Percentiles rank a stretch among this genome's conserved stretches.
Evolutionary conservation across 2,113 vertebrate species (phyloP).

Genomic region (Clupea harengus): DNA sequence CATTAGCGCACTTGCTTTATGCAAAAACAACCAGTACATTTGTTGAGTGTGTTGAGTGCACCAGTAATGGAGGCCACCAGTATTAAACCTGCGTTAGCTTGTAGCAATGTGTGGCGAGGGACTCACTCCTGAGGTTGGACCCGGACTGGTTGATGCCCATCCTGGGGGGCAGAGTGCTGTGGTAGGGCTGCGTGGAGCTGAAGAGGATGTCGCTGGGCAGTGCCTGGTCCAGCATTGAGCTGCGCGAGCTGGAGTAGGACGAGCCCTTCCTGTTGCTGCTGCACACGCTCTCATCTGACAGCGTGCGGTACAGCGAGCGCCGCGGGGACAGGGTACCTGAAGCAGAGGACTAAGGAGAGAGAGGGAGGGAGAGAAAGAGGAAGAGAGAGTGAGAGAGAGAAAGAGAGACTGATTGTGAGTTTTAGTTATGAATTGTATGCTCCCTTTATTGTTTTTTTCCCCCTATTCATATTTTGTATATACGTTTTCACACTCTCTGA

Average conservation of each 20-base stretch:
- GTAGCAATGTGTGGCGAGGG: background rate
- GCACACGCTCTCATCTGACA: constrained; percentile 93
- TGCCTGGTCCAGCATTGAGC: constrained; percentile 88
- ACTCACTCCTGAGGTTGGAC: constrained; percentile 90
- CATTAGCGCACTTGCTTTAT: background rate
- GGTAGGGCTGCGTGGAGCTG: constrained; percentile 91
- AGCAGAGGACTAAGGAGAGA: constrained; percentile 71
- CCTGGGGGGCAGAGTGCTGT: constrained; percentile 85
- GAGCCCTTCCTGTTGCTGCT: constrained; percentile 87
- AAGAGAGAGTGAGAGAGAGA: constrained; percentile 2
- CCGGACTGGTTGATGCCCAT: constrained; percentile 74
- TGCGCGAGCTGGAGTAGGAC: constrained; percentile 87
- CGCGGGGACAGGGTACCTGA: constrained; percentile 80
- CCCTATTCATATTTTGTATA: background rate
- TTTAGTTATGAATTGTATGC: background rate
- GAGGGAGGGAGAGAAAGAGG: background rate
- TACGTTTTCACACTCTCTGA: background rate
- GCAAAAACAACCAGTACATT: too few relatives aligned
- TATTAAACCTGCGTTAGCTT: background rate
- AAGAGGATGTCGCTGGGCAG: constrained; percentile 93
- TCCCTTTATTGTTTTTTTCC: too few relatives aligned
- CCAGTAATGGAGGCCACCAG: background rate
- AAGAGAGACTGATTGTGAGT: background rate
- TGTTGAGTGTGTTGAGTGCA: background rate
- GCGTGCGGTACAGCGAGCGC: constrained; percentile 84